Evolutionary conservation across 2,888 invertebrate genomes (phyloP).

Genomic region (Globia sparganii): DNA sequence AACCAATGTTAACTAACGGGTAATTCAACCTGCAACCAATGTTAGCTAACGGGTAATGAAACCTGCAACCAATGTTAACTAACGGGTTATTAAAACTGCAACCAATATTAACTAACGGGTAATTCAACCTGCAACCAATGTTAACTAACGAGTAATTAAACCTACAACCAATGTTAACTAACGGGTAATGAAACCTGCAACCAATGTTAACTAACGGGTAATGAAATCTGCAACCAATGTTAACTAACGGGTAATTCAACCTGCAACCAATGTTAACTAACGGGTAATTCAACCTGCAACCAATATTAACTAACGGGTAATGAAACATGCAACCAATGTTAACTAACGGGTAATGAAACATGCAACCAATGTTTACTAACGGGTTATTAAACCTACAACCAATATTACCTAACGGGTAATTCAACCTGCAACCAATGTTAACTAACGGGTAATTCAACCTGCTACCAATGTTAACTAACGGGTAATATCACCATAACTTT

Average conservation of each 20-base stretch:
- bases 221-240: background rate
- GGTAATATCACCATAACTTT: slow-evolving; percentile 6
- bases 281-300: background rate
- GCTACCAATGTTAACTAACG: background rate
- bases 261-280: background rate
- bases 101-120: background rate
- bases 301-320: background rate
- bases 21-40: background rate
- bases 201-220: background rate
- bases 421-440: background rate
- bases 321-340: background rate
- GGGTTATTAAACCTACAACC: background rate
- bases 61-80: background rate
- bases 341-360: slow-evolving; percentile 3
- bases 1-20: background rate
- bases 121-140: background rate
- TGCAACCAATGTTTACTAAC: background rate
- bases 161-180: background rate
- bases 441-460: background rate
- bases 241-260: slow-evolving; percentile 4
- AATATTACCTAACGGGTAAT: background rate
- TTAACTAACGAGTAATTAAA: slow-evolving; percentile 1
- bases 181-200: background rate
- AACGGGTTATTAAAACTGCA: background rate
- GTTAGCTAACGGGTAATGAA: background rate